Evolutionary conservation across 2,888 invertebrate species (phyloP).

Genomic region (Catocala sponsa): DNA sequence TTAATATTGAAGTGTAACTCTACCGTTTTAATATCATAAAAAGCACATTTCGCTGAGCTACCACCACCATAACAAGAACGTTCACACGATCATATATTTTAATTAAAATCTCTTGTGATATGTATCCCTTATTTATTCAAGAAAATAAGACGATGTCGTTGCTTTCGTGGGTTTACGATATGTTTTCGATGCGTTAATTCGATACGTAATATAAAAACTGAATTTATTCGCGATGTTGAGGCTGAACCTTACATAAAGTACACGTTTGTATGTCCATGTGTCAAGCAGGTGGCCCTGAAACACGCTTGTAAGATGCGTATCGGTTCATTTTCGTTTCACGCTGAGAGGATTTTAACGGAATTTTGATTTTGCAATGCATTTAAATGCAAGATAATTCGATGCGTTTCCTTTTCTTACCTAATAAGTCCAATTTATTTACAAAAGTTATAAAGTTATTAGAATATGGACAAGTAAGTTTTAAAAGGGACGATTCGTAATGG

Average conservation of each 20-base stretch:
- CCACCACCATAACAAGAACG: slow-evolving; percentile 35
- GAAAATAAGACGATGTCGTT: slow-evolving; percentile 59
- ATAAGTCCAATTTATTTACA: slow-evolving; percentile 60
- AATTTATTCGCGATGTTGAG: slow-evolving; percentile 73
- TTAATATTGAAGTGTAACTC: slow-evolving; percentile 8
- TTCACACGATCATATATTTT: slow-evolving; percentile 52
- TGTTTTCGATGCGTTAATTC: slow-evolving; percentile 68
- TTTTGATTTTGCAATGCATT: slow-evolving; percentile 72
- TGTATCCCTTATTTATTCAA: slow-evolving; percentile 55
- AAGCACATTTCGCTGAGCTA: slow-evolving; percentile 22
- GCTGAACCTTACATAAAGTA: slow-evolving; percentile 75
- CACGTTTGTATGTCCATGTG: slow-evolving; percentile 72
- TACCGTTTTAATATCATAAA: slow-evolving; percentile 9
- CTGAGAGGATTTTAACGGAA: slow-evolving; percentile 70
- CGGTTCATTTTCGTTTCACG: slow-evolving; percentile 72
- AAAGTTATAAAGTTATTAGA: slow-evolving; percentile 66
- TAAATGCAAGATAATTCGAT: slow-evolving; percentile 71
- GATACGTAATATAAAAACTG: slow-evolving; percentile 78
- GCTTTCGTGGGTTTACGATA: slow-evolving; percentile 59
- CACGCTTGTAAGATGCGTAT: slow-evolving; percentile 64
- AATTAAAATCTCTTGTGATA: slow-evolving; percentile 52
- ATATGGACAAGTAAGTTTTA: slow-evolving; percentile 41
- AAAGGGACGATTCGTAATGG: slow-evolving; percentile 44
- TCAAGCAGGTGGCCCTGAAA: slow-evolving; percentile 78
- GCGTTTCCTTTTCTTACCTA: slow-evolving; percentile 52